These are phyloP conservation scores for Spea hammondii DNA, from an alignment of 2,797 vertebrate species.

Conservation along the genomic window DNA sequence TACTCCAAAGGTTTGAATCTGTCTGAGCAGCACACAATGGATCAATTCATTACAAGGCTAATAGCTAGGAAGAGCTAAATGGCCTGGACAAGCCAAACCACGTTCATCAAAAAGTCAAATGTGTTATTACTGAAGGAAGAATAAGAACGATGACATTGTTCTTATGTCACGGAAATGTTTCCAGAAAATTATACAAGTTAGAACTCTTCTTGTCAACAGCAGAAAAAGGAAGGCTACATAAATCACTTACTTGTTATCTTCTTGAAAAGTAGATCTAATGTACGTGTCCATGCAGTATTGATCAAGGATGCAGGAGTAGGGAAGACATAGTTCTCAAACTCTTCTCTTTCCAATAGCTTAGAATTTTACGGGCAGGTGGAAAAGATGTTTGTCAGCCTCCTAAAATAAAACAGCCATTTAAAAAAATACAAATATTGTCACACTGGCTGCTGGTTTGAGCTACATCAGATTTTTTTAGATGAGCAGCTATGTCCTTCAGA, in stretches of 20 bases:
- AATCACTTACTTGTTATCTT: conserved; percentile 37
- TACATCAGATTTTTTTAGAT: too few relatives aligned
- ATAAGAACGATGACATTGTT: conserved; percentile 49
- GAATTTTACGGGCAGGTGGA: neutral
- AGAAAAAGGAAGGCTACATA: conserved; percentile 20
- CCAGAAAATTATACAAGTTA: conserved; percentile 32
- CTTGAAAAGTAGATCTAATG: conserved; percentile 7
- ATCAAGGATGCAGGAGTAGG: conserved; percentile 3
- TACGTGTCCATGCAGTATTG: conserved; percentile 4
- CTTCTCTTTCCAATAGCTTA: neutral
- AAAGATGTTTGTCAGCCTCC: too few relatives aligned
- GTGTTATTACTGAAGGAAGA: conserved; percentile 39
- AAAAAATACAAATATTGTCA: too few relatives aligned
- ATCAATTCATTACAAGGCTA: conserved; percentile 52
- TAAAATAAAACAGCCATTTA: too few relatives aligned
- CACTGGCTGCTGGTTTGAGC: too few relatives aligned
- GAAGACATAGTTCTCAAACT: neutral
- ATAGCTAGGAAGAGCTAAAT: conserved; percentile 49
- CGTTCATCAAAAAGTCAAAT: conserved; percentile 50
- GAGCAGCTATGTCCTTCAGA: too few relatives aligned
- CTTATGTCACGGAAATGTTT: conserved; percentile 26
- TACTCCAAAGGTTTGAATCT: conserved; percentile 46
- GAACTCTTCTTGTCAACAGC: conserved; percentile 35
- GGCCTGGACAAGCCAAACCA: conserved; percentile 47
- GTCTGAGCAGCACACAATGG: conserved; percentile 40